Conservation (phyloP, 2,113 vertebrate species). For the Monopterus albus region DNA sequence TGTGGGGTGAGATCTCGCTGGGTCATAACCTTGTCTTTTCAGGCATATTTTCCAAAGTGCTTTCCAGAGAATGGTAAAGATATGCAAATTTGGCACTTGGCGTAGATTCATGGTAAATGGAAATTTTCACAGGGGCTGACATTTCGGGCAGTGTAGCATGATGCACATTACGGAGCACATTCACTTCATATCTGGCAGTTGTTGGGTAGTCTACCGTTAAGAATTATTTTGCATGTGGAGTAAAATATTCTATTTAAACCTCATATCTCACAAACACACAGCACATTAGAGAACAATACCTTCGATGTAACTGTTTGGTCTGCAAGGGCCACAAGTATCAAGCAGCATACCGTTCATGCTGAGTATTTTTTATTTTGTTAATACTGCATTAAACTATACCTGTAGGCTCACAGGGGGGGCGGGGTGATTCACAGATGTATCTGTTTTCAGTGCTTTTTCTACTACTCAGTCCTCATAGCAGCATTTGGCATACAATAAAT, state of each 20-base stretch:
- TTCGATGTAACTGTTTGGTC: not conserved
- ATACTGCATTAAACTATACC: not conserved
- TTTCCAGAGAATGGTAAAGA: conserved; percentile 40
- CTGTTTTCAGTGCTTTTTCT: conserved; percentile 17
- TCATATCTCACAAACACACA: conserved; percentile 17
- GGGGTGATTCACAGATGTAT: conserved; percentile 2
- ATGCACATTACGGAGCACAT: conserved; percentile 39
- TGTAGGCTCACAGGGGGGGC: not conserved
- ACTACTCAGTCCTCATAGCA: not conserved
- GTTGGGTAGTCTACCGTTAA: not conserved
- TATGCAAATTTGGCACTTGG: conserved; percentile 41
- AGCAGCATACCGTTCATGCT: not conserved
- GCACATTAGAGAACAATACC: conserved; percentile 2
- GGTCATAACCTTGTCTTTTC: conserved; percentile 26
- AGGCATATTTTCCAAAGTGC: conserved; percentile 19
- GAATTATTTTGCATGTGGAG: conserved; percentile 9
- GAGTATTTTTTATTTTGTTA: conserved; percentile 2
- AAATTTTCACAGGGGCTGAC: conserved; percentile 49
- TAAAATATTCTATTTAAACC: conserved; percentile 3
- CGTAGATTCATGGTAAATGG: conserved; percentile 22
- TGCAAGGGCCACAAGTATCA: not conserved
- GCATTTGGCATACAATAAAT: conserved; percentile 7
- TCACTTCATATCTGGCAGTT: conserved; percentile 1
- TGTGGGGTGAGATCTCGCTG: not conserved
- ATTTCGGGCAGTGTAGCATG: conserved; percentile 47